Evolutionary conservation across 2,888 invertebrate genomes (phyloP), one percentile per base, ranked within the genome.

Genomic region (Colletes collaris): DNA sequence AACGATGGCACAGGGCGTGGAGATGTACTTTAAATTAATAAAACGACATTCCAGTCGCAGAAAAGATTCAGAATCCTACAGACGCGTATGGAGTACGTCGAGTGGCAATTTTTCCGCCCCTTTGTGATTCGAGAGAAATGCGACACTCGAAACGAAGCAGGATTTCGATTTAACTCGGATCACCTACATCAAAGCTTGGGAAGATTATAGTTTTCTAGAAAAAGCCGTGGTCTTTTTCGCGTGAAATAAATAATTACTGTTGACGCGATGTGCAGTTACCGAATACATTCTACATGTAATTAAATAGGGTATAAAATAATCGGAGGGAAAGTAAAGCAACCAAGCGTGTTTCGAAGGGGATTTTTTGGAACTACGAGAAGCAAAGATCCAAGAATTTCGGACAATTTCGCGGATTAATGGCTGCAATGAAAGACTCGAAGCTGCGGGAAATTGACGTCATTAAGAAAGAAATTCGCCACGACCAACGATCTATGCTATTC

Each of bases 381-480:
- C 27, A 27, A 27, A 27, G 27, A 27, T 27, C 27, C 27, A 27
- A 27, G 40, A 40, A 7, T 7, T 40, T 35, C 50, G 19, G 11
- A 8, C 13, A 27, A 79, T 82, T 79, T 69, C 66, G 75, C 67
- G 67, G 27, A 52, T 72, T 78, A 79, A 79, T 58, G 68, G 27
- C 35, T 27, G 53, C 58, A 72, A 75, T 67, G 53, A 53, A 53
- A 40, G 66, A 72, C 37, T 19, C 46, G 53, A 16, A 55, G n/a
- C 44, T 35, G 0, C 13, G 8, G 65, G 35, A 40, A 70, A 80
- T 62, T 53, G 52, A 27, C n/a, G 52, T 35, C 58, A 64, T 74
- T 70, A 65, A 64, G 56, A 68, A 67, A 52, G 67, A 62, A 44
- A 62, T 64, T 56, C 60, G 46, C 16, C 40, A 4, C 16, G 10